Base-by-base conservation (phyloP, 2,113 vertebrate genomes). In the Macquaria ambigua region DNA sequence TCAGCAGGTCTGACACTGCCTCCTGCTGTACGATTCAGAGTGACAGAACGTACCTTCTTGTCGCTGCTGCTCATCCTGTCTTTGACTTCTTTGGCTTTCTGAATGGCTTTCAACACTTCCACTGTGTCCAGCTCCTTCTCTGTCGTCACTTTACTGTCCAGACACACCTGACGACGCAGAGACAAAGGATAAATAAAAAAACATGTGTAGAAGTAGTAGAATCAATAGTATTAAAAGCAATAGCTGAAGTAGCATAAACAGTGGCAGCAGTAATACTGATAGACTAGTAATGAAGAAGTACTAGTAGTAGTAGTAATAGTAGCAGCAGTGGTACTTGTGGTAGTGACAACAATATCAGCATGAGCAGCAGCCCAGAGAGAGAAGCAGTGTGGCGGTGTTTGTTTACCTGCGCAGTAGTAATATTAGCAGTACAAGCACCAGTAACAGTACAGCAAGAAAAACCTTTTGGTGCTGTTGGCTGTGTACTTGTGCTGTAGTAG, bases 31-130 rank as follows among this genome's bases (percentile, higher is more conserved):
- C 5, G 59, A 34, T 20, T 64, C 25, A 28, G 41, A 16, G 43
- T 10, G 61, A 61, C 78, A 23, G 25, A 77, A 16, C 41, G 37
- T 93, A 99, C 98, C 97, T 97, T 99, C 94, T 96, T 98, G 71
- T 98, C 97, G 3, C 93, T 84, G 93, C 94, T 95, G 87, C 93
- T 96, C 96, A 97, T 96, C 88, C 96, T 94, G 87, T 96, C 96
- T 93, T 98, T 99, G 81, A 96, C 97, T 86, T 99, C 98, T 93
- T 98, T 99, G 90, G 98, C 97, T 96, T 99, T 99, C 90, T 98
- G 98, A 94, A 99, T 99, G 74, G 98, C 98, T 94, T 99, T 99
- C 50, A 99, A 86, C 48, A 99, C 98, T 93, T 99, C 98, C 59
- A 99, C 98, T 0, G 98, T 99, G 91, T 99, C 98, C 70, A 99